Percentiles rank a stretch among this genome's conserved stretches.
Evolutionary conservation across 2,797 vertebrate genomes (phyloP).

Genomic region (Telmatherina bonti): DNA sequence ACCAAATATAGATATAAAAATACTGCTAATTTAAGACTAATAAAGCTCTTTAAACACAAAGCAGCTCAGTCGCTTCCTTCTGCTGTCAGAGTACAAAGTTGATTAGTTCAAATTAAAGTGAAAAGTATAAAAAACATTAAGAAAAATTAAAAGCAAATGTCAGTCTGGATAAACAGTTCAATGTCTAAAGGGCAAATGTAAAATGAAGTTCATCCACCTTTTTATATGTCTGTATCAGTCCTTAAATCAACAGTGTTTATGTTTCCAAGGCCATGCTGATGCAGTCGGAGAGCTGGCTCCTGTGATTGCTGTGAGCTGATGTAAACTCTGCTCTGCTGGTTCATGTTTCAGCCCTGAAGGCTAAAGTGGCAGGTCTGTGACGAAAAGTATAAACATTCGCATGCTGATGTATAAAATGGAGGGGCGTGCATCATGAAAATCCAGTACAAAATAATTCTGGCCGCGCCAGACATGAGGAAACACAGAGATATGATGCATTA

Average conservation of each 20-base stretch:
- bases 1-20: not conserved
- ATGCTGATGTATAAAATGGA: slow-evolving; percentile 31
- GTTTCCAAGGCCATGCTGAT: slow-evolving; percentile 56
- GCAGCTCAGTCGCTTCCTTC: slow-evolving; percentile 22
- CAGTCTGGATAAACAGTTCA: slow-evolving; percentile 42
- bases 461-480: slow-evolving; percentile 1
- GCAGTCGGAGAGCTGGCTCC: slow-evolving; percentile 59
- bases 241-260: slow-evolving; percentile 71
- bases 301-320: slow-evolving; percentile 62
- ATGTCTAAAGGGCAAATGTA: slow-evolving; percentile 69
- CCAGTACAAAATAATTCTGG: slow-evolving; percentile 4
- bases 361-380: slow-evolving; percentile 60
- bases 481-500: not conserved
- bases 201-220: slow-evolving; percentile 66
- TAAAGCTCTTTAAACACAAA: slow-evolving; percentile 15
- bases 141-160: slow-evolving; percentile 56
- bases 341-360: slow-evolving; percentile 72
- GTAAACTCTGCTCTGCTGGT: slow-evolving; percentile 59
- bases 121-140: slow-evolving; percentile 26
- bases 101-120: slow-evolving; percentile 34
- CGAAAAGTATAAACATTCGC: slow-evolving; percentile 63
- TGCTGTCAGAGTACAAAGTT: slow-evolving; percentile 16
- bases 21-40: not conserved
- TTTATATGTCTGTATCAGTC: slow-evolving; percentile 48
- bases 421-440: slow-evolving; percentile 34